These are phyloP conservation scores for Teleiodes luculella DNA, from an alignment of 2,888 invertebrate genomes.

Conservation along the genomic window DNA sequence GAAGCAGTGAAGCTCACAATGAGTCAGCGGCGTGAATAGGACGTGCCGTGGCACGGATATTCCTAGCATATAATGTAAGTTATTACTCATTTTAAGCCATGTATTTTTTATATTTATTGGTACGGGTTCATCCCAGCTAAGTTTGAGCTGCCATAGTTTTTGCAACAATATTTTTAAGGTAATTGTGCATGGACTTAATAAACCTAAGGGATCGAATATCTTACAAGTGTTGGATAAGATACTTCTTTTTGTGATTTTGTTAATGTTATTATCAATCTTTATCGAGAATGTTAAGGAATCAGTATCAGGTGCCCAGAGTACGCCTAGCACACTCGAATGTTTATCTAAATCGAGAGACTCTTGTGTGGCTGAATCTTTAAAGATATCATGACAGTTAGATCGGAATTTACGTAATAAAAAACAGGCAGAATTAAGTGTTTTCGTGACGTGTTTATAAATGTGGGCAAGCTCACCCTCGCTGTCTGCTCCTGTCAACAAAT, in stretches of 20 bases:
- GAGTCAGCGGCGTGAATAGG: too few relatives aligned
- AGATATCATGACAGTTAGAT: slow-evolving; percentile 2
- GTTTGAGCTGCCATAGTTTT: slow-evolving; percentile 14
- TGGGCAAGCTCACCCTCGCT: too few relatives aligned
- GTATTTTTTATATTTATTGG: background rate
- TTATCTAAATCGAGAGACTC: slow-evolving; percentile 1
- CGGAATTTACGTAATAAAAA: background rate
- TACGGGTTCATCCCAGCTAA: slow-evolving; percentile 9
- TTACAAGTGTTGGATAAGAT: slow-evolving; percentile 17
- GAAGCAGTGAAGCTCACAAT: slow-evolving; percentile 3
- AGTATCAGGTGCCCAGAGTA: background rate
- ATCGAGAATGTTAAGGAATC: background rate
- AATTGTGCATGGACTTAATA: slow-evolving; percentile 16
- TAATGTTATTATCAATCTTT: background rate
- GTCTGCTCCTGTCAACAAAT: too few relatives aligned
- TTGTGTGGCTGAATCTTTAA: background rate
- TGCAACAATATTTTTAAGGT: slow-evolving; percentile 17
- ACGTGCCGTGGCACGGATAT: background rate
- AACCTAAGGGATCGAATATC: slow-evolving; percentile 20
- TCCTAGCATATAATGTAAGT: background rate
- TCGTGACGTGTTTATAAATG: too few relatives aligned
- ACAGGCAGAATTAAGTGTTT: background rate
- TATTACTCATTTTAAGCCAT: background rate
- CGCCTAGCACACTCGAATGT: slow-evolving; percentile 1
- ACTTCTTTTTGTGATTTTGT: slow-evolving; percentile 4